phyloP scores from a whole-genome alignment of 2,888 invertebrate species.

The Buathra laborator region DNA sequence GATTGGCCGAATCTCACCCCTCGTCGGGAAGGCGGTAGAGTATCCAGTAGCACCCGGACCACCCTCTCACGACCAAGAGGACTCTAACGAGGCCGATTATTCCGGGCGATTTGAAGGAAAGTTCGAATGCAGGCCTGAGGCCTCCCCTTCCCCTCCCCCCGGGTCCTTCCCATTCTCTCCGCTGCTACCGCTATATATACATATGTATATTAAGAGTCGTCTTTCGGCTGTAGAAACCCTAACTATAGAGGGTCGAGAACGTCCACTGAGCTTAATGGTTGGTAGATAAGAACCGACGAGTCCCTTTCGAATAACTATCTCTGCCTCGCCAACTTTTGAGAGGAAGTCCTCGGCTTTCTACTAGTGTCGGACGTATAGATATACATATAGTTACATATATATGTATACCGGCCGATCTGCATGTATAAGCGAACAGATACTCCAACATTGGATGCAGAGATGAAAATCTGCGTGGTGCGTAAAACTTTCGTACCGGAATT shows the following conservation, averaged over 20 bases:
- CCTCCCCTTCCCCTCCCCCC: not conserved
- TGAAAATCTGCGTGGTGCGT: constrained; percentile 25
- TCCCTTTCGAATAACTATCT: constrained; percentile 44
- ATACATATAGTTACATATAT: not conserved
- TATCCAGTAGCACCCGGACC: constrained; percentile 11
- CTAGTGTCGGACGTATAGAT: not conserved
- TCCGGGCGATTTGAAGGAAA: constrained; percentile 58
- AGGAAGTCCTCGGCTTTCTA: constrained; percentile 21
- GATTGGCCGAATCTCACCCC: constrained; percentile 37
- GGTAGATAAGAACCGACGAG: constrained; percentile 49
- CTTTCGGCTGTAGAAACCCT: constrained; percentile 22
- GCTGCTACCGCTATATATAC: not conserved
- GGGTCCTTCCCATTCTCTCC: constrained; percentile 11
- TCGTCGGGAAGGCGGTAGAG: not conserved
- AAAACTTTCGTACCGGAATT: constrained; percentile 1
- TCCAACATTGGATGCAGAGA: constrained; percentile 4
- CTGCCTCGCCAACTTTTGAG: constrained; percentile 35
- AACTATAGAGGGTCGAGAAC: constrained; percentile 47
- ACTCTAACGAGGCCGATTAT: constrained; percentile 59
- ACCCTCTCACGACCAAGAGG: constrained; percentile 14
- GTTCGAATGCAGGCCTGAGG: constrained; percentile 46
- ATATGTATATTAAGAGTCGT: constrained; percentile 9
- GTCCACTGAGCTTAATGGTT: constrained; percentile 49
- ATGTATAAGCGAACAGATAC: not conserved
- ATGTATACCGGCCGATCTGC: not conserved